phyloP scores from a whole-genome alignment of 1,140 invertebrate genomes.

The Brachionus koreanus region DNA sequence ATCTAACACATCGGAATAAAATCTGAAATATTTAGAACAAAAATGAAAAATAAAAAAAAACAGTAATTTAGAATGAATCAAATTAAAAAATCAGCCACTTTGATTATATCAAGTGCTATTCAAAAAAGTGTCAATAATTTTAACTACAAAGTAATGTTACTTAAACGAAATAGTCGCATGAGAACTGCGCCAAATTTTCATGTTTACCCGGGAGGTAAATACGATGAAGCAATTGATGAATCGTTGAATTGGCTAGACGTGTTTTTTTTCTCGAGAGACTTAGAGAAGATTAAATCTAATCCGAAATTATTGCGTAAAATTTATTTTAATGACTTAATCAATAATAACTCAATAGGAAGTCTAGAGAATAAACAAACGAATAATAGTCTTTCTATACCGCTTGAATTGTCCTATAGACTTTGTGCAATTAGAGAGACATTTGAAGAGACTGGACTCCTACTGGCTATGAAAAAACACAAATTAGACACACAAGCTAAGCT shows the following conservation, averaged over 20 bases:
- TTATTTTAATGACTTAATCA: constrained; percentile 18
- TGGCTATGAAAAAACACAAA: constrained; percentile 59
- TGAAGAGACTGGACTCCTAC: constrained; percentile 79
- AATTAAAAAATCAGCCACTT: constrained; percentile 32
- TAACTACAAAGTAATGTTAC: constrained; percentile 28
- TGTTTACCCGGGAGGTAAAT: constrained; percentile 38
- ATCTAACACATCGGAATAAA: constrained; percentile 3
- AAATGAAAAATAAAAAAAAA: background rate
- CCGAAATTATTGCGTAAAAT: background rate
- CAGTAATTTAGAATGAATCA: background rate
- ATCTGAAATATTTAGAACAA: background rate
- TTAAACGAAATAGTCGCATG: constrained; percentile 32
- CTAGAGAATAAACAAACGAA: background rate
- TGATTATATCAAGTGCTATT: constrained; percentile 30
- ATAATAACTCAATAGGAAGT: constrained; percentile 29
- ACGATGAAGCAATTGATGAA: constrained; percentile 10
- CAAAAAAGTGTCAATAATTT: background rate
- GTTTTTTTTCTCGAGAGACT: background rate
- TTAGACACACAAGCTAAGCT: background rate
- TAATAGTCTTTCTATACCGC: constrained; percentile 52
- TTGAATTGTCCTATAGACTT: constrained; percentile 73
- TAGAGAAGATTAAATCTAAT: background rate
- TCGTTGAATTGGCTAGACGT: constrained; percentile 10
- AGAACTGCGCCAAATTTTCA: constrained; percentile 23
- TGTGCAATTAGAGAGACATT: constrained; percentile 83